These are phyloP conservation scores for Conus betulinus DNA, from an alignment of 1,140 invertebrate species.

Conservation along the genomic window DNA sequence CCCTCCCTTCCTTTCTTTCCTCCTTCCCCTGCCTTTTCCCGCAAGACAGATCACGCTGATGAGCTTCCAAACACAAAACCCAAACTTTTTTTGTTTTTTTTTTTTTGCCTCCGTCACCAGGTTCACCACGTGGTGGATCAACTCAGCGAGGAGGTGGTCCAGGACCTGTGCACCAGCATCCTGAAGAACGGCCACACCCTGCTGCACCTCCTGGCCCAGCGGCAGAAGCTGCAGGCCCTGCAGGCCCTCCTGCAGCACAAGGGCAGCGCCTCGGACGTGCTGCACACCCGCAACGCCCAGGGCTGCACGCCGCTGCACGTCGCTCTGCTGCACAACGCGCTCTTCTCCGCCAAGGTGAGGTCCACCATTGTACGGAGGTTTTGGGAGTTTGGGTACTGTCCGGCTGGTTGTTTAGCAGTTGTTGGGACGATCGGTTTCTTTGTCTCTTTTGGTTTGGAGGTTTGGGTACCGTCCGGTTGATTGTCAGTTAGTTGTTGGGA, in stretches of 20 bases:
- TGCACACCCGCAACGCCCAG: slow-evolving; percentile 15
- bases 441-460: too few relatives aligned
- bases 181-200: slow-evolving; percentile 57
- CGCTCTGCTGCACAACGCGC: slow-evolving; percentile 30
- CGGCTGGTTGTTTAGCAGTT: too few relatives aligned
- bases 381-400: too few relatives aligned
- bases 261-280: slow-evolving; percentile 52
- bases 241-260: slow-evolving; percentile 48
- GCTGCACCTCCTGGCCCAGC: slow-evolving; percentile 57
- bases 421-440: too few relatives aligned
- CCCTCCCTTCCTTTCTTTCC: too few relatives aligned
- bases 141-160: slow-evolving; percentile 40
- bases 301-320: slow-evolving; percentile 51
- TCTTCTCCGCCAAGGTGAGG: slow-evolving; percentile 55
- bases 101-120: slow-evolving; percentile 31
- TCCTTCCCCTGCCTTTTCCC: too few relatives aligned
- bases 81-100: too few relatives aligned
- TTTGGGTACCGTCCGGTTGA: too few relatives aligned
- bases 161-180: slow-evolving; percentile 64
- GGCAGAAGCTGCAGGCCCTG: slow-evolving; percentile 55
- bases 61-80: too few relatives aligned
- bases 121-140: slow-evolving; percentile 44
- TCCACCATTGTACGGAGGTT: not conserved
- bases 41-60: too few relatives aligned
- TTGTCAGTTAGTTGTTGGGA: too few relatives aligned